Evolutionary conservation across 2,888 invertebrate genomes (phyloP), one percentile per base, ranked within the genome.

Genomic region (Dasypolia templi): DNA sequence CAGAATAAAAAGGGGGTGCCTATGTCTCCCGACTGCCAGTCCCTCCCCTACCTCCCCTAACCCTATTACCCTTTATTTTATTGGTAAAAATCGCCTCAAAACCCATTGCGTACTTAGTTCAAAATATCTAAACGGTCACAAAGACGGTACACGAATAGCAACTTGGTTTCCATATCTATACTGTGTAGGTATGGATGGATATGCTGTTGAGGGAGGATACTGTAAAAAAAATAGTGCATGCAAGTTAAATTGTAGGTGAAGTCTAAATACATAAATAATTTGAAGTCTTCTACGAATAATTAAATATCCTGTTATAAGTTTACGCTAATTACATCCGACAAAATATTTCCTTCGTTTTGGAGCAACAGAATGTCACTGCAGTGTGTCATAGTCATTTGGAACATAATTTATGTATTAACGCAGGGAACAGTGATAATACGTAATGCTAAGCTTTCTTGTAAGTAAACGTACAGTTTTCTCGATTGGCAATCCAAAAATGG

Each of bases 261-360:
- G 14, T 39, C 39, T 39, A 39, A 39, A 39, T 39, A 39, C 39
- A 7, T 46, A 32, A 32, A 35, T 12, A 56, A 26, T 69, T 55
- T 11, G 72, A 22, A 69, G 32, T 35, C 19, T 22, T 1, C 32
- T 26, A 44, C 22, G 17, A 61, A 73, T 73, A 74, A 74, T 74
- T 59, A 17, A 19, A 61, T 74, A 61, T 73, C 44, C 42, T 44
- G 32, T 44, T 29, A 22, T 7, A 59, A 59, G 19, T 32, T 26
- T 17, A 74, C 42, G 11, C 17, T 59, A 59, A 73, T 61, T 44
- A 29, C 26, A 44, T 73, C 51, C 59, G 22, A 35, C 26, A 19
- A 44, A 26, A 44, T 61, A 61, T 22, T 53, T 53, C 17, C 22
- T 59, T 59, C 7, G 9, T 44, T 59, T 12, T 32, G 9, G 12